These are phyloP conservation scores for Channa argus DNA, from an alignment of 2,113 vertebrate genomes.

Conservation along the genomic window DNA sequence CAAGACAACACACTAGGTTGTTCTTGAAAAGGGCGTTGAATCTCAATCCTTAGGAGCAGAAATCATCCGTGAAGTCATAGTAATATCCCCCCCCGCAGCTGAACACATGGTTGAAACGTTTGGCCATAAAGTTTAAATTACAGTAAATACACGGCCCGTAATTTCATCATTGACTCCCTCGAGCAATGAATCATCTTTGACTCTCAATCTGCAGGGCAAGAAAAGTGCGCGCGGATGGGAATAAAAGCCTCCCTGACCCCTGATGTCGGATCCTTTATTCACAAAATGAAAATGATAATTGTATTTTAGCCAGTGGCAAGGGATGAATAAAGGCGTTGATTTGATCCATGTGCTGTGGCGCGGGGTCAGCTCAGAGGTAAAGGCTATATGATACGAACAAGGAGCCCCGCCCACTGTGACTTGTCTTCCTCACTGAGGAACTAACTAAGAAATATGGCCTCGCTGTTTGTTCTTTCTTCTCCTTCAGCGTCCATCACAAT, in stretches of 20 bases:
- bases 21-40: constrained; percentile 22
- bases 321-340: constrained; percentile 25
- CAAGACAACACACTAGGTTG: not conserved
- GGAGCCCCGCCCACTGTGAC: constrained; percentile 28
- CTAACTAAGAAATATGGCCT: constrained; percentile 30
- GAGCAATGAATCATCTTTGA: constrained; percentile 41
- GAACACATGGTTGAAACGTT: constrained; percentile 22
- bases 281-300: constrained; percentile 21
- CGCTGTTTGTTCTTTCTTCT: constrained; percentile 29
- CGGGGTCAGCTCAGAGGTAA: constrained; percentile 11
- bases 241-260: constrained; percentile 15
- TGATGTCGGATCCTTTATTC: not conserved
- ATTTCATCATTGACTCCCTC: constrained; percentile 16
- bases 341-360: constrained; percentile 30
- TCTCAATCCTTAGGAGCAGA: constrained; percentile 9
- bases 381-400: constrained; percentile 15
- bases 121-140: constrained; percentile 40
- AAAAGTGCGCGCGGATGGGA: constrained; percentile 25
- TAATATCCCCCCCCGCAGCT: constrained; percentile 17
- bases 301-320: constrained; percentile 8
- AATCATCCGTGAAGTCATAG: constrained; percentile 43
- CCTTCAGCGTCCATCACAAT: constrained; percentile 40
- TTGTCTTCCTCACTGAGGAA: constrained; percentile 9
- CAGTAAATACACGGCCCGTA: constrained; percentile 17
- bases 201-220: constrained; percentile 25